These are phyloP conservation scores for Acanthurus lineatus DNA, from an alignment of 2,797 vertebrate genomes.

Conservation along the genomic window DNA sequence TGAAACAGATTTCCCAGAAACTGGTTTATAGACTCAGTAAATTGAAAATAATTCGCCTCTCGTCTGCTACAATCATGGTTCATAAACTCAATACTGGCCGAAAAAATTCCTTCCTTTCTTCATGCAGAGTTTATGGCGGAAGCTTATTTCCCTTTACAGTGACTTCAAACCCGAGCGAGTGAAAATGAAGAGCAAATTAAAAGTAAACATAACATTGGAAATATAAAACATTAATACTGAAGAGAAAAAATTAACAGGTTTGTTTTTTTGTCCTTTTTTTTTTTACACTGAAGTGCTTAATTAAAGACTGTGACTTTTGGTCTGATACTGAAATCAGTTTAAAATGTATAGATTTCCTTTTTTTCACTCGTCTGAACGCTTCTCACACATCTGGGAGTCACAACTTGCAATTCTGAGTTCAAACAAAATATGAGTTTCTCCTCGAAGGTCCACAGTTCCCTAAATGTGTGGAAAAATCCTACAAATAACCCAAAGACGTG, in stretches of 20 bases:
- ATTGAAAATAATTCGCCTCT: neutral
- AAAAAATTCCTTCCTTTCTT: neutral
- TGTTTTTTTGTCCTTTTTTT: neutral
- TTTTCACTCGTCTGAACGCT: neutral
- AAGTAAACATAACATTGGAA: conserved; percentile 33
- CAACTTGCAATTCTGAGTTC: too few relatives aligned
- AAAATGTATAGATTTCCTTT: neutral
- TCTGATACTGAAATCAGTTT: neutral
- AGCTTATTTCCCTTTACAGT: conserved; percentile 32
- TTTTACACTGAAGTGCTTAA: neutral
- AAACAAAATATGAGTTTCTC: conserved; percentile 9
- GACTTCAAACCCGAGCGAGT: conserved; percentile 11
- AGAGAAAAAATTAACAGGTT: too few relatives aligned
- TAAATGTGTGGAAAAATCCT: neutral
- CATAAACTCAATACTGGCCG: conserved; percentile 22
- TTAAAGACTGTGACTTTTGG: neutral
- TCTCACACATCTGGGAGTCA: neutral
- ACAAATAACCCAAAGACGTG: neutral
- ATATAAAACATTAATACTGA: conserved; percentile 6
- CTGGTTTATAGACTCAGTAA: neutral
- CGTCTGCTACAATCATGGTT: conserved; percentile 1
- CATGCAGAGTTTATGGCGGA: conserved; percentile 3
- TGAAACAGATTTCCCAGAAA: neutral
- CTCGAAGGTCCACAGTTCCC: neutral
- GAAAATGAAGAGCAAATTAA: conserved; percentile 7